phyloP scores from a whole-genome alignment of 2,113 vertebrate species.

The Sminthopsis crassicaudata region DNA sequence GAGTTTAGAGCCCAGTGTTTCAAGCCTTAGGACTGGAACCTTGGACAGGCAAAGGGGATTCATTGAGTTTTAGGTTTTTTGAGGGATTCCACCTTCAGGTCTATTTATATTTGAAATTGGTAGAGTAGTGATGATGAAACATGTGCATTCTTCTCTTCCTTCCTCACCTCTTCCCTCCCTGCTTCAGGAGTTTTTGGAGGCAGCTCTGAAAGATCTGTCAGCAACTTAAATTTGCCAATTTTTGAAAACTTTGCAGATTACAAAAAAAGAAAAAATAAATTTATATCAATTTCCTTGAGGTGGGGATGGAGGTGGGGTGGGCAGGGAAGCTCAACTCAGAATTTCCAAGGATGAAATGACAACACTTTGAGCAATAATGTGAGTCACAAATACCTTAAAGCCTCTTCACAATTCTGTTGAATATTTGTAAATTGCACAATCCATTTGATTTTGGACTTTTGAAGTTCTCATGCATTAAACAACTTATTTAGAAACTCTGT shows the following conservation, averaged over 20 bases:
- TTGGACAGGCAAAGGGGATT: background rate
- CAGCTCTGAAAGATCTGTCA: background rate
- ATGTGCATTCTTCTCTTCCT: background rate
- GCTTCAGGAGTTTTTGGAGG: background rate
- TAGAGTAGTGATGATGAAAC: background rate
- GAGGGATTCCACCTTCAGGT: background rate
- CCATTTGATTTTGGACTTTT: conserved; percentile 43
- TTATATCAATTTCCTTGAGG: background rate
- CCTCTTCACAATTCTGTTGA: background rate
- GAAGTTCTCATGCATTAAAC: conserved; percentile 67
- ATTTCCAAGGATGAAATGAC: background rate
- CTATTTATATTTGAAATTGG: background rate
- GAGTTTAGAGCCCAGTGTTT: background rate
- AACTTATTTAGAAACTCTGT: conserved; percentile 74
- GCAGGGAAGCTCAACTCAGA: conserved; percentile 10
- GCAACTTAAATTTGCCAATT: conserved; percentile 13
- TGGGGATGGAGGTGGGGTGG: background rate
- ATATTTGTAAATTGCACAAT: conserved; percentile 42
- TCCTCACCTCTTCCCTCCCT: background rate
- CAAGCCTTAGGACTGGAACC: background rate
- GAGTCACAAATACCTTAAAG: conserved; percentile 17
- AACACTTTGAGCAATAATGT: conserved; percentile 28
- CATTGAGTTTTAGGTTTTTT: background rate
- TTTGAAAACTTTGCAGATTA: conserved; percentile 27
- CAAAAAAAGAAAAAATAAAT: background rate